Base-by-base conservation (phyloP, 2,113 vertebrate species). In the Symphodus melops region DNA sequence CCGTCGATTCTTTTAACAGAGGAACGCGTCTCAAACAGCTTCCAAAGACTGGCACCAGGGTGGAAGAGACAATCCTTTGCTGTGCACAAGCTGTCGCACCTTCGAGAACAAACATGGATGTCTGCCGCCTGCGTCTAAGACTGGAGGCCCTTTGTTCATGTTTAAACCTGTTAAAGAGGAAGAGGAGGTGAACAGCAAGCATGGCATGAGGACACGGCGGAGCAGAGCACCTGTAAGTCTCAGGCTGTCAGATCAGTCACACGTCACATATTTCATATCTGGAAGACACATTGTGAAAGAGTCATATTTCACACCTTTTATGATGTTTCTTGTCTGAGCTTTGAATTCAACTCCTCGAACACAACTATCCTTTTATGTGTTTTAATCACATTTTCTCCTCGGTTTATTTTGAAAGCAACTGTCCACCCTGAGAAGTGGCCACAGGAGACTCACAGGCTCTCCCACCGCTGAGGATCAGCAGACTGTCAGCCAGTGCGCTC, bases 101-200 rank as follows among this genome's bases (percentile, higher is more conserved):
- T 96, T 97, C 89, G 97, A 98, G 93, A 99, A 97, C 91, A 99
- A 99, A 33, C 98, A 99, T 86, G 96, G 97, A 5, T 97, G 97
- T 81, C 94, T 99, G 64, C 97, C 97, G 0, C 95, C 96, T 75
- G 94, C 96, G 2, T 94, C 97, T 83, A 99, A 98, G 91, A 96
- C 97, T 0, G 93, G 95, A 60, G 96, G 95, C 51, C 94, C 96
- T 9, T 93, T 97, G 1, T 99, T 98, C 91, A 96, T 98, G 96
- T 99, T 99, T 86, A 99, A 99, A 86, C 97, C 97, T 9, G 98
- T 99, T 77, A 99, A 97, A 91, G 98, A 97, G 87, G 98, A 99
- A 84, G 98, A 99, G 4, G 98, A 98, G 88, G 95, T 95, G 69
- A 95, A 96, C 83, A 95, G 94, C 83, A 98, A 98, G 81, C 98